phyloP scores from a whole-genome alignment of 2,797 vertebrate species.

The Tenualosa thibaudeaui region DNA sequence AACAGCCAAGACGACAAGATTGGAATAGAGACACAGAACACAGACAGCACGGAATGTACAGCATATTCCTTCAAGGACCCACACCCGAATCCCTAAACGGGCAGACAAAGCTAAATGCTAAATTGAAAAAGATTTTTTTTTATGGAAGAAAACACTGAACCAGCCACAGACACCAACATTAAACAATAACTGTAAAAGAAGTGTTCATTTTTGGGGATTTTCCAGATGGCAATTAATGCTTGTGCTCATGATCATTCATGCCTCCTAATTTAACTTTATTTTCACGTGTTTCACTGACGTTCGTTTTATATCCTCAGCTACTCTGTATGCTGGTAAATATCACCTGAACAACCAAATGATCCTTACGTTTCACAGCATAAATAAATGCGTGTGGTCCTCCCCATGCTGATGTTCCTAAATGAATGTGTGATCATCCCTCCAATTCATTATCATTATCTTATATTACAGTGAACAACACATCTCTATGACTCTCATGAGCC shows the following conservation, averaged over 20 bases:
- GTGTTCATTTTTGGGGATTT: not conserved
- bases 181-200: not conserved
- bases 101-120: not conserved
- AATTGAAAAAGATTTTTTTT: no score
- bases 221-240: not conserved
- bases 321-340: not conserved
- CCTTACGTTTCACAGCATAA: not conserved
- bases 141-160: not conserved
- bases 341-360: not conserved
- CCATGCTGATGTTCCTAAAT: not conserved
- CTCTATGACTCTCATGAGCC: not conserved
- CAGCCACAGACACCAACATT: not conserved
- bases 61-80: not conserved
- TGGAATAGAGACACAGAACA: not conserved
- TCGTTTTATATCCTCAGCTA: no score
- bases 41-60: not conserved
- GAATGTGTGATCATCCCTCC: not conserved
- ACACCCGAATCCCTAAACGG: not conserved
- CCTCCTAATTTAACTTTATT: not conserved
- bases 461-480: not conserved
- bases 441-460: not conserved
- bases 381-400: not conserved
- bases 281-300: not conserved
- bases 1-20: not conserved
- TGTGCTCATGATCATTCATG: not conserved